phyloP scores from a whole-genome alignment of 2,113 vertebrate species.

The Enhydra lutris region DNA sequence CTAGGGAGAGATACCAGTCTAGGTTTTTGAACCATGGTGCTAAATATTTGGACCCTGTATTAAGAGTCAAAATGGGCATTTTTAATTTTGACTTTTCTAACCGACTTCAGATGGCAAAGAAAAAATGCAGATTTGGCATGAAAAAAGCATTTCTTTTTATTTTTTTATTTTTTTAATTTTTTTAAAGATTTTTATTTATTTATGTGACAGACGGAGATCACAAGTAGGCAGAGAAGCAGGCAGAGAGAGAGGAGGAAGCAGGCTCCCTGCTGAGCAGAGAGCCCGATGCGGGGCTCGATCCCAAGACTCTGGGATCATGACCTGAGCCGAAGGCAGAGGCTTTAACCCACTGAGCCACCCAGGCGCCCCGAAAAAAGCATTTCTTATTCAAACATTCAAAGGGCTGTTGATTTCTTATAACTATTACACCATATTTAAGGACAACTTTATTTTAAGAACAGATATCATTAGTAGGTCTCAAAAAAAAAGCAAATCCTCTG shows the following conservation, averaged over 20 bases:
- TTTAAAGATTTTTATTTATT: no score
- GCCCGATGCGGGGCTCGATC: no score
- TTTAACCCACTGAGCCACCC: no score
- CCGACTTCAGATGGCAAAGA: background rate
- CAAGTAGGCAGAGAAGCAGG: no score
- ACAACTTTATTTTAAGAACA: slow-evolving; percentile 46
- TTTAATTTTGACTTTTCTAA: slow-evolving; percentile 23
- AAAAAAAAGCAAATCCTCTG: slow-evolving; percentile 37
- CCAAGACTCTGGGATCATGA: no score
- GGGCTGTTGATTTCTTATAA: background rate
- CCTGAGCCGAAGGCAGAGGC: no score
- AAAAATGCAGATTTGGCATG: background rate
- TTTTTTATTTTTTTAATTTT: no score
- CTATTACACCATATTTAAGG: slow-evolving; percentile 2
- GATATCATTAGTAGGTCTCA: slow-evolving; percentile 11
- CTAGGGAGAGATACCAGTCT: background rate
- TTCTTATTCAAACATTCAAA: background rate
- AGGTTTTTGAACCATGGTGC: background rate
- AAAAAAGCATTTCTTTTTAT: background rate
- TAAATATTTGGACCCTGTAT: background rate
- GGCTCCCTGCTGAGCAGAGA: no score
- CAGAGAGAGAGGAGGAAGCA: no score
- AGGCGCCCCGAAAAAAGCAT: background rate
- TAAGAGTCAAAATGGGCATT: background rate
- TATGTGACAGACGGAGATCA: no score